phyloP scores from a whole-genome alignment of 2,113 vertebrate species.

The Pteruthius melanotis region DNA sequence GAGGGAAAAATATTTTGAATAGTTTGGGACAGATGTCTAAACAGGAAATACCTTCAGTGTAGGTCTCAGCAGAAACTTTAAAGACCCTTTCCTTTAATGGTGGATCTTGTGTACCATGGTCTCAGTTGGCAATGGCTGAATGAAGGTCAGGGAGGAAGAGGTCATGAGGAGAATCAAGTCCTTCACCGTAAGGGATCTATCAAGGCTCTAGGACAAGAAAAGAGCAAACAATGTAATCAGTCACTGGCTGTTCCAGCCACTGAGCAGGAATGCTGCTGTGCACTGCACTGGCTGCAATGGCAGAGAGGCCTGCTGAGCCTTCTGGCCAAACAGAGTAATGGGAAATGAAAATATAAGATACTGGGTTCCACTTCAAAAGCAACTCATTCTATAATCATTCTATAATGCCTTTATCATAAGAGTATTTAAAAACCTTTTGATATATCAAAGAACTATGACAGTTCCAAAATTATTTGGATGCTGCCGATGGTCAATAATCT shows the following conservation, averaged over 20 bases:
- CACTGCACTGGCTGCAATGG: neutral
- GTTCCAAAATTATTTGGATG: neutral
- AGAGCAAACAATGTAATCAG: neutral
- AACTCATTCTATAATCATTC: neutral
- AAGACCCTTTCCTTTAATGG: neutral
- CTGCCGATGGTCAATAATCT: neutral
- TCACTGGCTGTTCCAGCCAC: neutral
- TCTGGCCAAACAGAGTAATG: neutral
- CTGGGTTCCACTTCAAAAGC: neutral
- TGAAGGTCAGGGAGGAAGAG: neutral
- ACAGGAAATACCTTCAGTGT: neutral
- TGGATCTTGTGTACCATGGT: fast-evolving
- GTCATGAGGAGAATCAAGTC: neutral
- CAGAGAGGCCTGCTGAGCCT: neutral
- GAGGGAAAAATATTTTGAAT: neutral
- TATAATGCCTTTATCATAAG: neutral
- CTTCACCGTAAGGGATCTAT: neutral
- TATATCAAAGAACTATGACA: neutral
- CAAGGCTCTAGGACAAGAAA: neutral
- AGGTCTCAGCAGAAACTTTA: neutral
- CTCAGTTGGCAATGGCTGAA: neutral
- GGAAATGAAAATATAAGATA: neutral
- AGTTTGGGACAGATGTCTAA: neutral
- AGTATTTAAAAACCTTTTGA: neutral
- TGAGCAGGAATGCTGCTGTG: neutral